phyloP scores from a whole-genome alignment of 2,113 vertebrate genomes.

The Oreochromis tanganicae region DNA sequence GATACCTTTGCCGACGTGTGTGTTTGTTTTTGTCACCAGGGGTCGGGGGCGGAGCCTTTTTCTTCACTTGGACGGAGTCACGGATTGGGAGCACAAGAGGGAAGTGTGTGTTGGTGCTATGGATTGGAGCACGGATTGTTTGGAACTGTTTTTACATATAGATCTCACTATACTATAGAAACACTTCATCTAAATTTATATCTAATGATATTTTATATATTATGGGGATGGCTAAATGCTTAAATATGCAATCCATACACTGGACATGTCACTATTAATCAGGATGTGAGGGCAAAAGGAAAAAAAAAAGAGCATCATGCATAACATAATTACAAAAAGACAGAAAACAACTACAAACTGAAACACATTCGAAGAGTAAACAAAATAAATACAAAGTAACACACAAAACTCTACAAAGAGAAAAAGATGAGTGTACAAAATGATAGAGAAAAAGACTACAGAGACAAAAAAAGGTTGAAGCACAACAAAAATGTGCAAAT shows the following conservation, averaged over 20 bases:
- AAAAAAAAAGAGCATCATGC: not conserved
- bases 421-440: not conserved
- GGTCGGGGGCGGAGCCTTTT: accelerated
- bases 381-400: not conserved
- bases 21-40: not conserved
- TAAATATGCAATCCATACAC: not conserved
- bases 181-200: not conserved
- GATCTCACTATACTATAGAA: not conserved
- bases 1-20: no score
- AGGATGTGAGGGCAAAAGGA: not conserved
- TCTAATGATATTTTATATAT: not conserved
- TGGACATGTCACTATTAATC: not conserved
- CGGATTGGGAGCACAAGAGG: not conserved
- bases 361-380: not conserved
- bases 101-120: not conserved
- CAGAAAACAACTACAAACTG: not conserved
- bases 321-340: not conserved
- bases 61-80: not conserved
- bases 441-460: not conserved
- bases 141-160: not conserved
- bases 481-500: not conserved
- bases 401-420: not conserved
- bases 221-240: not conserved
- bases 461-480: not conserved
- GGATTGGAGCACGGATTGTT: not conserved